Evolutionary conservation across 2,113 vertebrate species (phyloP).

Genomic region (Centropus bengalensis): DNA sequence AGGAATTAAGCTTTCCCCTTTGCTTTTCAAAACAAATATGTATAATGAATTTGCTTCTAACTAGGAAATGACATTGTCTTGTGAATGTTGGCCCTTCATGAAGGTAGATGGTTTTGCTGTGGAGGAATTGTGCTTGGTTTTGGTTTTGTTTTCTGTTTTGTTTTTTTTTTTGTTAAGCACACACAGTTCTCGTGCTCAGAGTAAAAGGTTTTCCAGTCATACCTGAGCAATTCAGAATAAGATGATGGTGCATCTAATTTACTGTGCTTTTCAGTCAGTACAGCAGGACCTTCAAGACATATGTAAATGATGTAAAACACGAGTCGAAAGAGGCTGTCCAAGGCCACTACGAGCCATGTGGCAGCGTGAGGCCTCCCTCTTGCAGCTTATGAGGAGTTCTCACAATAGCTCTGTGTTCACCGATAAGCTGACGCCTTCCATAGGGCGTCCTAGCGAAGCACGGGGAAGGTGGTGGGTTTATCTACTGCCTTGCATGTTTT

Average conservation of each 20-base stretch:
- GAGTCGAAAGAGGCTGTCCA: neutral
- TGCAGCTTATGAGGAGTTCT: neutral
- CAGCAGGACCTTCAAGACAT: neutral
- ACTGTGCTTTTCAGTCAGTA: neutral
- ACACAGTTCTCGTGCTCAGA: neutral
- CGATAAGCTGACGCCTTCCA: neutral
- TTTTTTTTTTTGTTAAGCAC: neutral
- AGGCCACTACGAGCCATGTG: neutral
- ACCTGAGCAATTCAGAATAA: neutral
- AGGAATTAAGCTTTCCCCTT: neutral
- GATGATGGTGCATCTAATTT: neutral
- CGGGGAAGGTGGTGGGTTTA: conserved; percentile 38
- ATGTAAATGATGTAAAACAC: neutral
- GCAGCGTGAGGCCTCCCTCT: neutral
- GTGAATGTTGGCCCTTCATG: neutral
- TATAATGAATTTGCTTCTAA: neutral
- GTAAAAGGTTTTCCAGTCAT: neutral
- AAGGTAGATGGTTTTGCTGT: neutral
- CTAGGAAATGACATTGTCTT: neutral
- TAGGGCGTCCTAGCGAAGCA: neutral
- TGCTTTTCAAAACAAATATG: neutral
- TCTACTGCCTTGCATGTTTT: conserved; percentile 51
- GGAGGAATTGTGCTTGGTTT: neutral
- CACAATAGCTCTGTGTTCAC: neutral
- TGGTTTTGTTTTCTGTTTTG: neutral